Evolutionary conservation across 2,113 vertebrate genomes (phyloP).

Genomic region (Prionailurus bengalensis): DNA sequence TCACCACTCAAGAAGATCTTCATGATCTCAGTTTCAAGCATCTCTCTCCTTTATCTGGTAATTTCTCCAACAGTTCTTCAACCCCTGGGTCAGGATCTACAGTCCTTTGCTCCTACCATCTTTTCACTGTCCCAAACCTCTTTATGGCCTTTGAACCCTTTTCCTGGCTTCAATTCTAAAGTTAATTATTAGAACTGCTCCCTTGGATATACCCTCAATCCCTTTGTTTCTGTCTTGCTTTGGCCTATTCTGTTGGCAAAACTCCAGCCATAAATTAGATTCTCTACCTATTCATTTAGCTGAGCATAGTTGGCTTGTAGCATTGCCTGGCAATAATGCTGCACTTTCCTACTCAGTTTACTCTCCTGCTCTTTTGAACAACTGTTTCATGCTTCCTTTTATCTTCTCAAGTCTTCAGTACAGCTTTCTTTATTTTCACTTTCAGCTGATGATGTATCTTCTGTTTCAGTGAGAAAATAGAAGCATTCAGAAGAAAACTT

Average conservation of each 20-base stretch:
- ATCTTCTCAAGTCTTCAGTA: neutral
- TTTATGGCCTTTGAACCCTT: neutral
- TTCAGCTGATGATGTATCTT: neutral
- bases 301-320: neutral
- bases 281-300: neutral
- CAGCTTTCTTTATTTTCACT: neutral
- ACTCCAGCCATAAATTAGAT: constrained; percentile 18
- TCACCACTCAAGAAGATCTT: neutral
- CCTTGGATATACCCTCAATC: neutral
- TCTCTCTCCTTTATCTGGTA: neutral
- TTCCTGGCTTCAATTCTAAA: neutral
- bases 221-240: constrained; percentile 17
- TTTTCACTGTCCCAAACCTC: neutral
- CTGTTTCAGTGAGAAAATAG: neutral
- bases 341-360: neutral
- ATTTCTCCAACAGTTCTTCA: neutral
- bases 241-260: constrained; percentile 23
- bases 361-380: neutral
- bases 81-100: neutral
- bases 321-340: neutral
- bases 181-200: neutral
- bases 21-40: neutral
- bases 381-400: neutral
- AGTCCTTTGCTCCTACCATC: neutral
- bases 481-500: neutral